Evolutionary conservation across 2,113 vertebrate genomes (phyloP).

Genomic region (Felis chaus): DNA sequence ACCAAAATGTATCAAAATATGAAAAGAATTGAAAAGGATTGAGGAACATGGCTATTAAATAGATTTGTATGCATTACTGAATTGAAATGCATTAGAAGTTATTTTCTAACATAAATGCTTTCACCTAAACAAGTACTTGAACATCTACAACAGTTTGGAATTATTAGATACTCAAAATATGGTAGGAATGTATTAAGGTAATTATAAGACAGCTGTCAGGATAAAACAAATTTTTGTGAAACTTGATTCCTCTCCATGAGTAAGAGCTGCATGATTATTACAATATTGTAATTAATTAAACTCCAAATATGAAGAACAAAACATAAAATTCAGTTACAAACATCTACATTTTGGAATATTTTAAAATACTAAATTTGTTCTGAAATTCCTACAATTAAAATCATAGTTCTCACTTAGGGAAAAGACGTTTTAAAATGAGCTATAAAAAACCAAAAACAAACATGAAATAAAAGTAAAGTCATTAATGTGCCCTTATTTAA

Average conservation of each 20-base stretch:
- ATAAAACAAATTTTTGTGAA: background rate
- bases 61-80: background rate
- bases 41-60: background rate
- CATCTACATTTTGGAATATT: background rate
- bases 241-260: background rate
- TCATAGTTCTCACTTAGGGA: background rate
- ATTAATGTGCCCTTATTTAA: background rate
- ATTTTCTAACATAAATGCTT: background rate
- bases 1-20: background rate
- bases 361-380: conserved; percentile 16
- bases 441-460: background rate
- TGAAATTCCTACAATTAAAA: background rate
- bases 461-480: conserved; percentile 5
- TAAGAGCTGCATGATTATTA: background rate
- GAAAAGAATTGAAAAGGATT: background rate
- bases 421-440: background rate
- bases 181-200: background rate
- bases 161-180: background rate
- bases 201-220: background rate
- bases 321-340: background rate
- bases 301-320: background rate
- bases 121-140: background rate
- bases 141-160: background rate
- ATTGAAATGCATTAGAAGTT: background rate
- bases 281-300: background rate